Conservation (phyloP, 2,888 invertebrate genomes). For the Pyralis farinalis region DNA sequence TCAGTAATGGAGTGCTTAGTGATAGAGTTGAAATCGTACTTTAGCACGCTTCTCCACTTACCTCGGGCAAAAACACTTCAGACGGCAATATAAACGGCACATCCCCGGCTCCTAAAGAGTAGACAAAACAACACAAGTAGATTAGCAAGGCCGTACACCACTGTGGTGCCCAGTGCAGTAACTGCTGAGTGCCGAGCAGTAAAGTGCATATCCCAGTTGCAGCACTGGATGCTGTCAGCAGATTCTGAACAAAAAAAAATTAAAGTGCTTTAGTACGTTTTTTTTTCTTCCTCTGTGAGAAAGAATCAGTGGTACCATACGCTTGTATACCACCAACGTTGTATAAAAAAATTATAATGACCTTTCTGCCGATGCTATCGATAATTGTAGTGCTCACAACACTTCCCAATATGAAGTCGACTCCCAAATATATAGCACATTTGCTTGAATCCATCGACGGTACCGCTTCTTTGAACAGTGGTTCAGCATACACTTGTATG, state of each 20-base stretch:
- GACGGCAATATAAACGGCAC: slow-evolving; percentile 67
- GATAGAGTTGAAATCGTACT: no score
- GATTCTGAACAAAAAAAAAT: no score
- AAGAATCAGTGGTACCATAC: no score
- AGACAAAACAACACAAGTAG: slow-evolving; percentile 55
- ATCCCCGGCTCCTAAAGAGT: slow-evolving; percentile 63
- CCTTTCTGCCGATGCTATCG: slow-evolving; percentile 56
- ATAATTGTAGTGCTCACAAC: slow-evolving; percentile 38
- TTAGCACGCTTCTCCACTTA: no score
- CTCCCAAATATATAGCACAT: slow-evolving; percentile 48
- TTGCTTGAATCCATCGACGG: slow-evolving; percentile 50
- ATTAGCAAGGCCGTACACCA: slow-evolving; percentile 54
- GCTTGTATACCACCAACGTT: no score
- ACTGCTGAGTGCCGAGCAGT: slow-evolving; percentile 47
- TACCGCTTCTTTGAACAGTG: slow-evolving; percentile 51
- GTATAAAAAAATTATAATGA: slow-evolving; percentile 16
- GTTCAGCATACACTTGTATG: slow-evolving; percentile 59
- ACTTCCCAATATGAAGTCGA: slow-evolving; percentile 42
- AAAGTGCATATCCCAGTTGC: slow-evolving; percentile 42
- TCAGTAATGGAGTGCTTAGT: no score
- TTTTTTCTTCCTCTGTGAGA: no score
- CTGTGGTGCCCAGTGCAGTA: slow-evolving; percentile 46
- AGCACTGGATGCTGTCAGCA: slow-evolving; percentile 42
- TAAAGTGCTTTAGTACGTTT: no score
- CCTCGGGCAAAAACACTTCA: slow-evolving; percentile 71